Conservation (phyloP, 2,113 vertebrate genomes). For the Arvicanthis niloticus region DNA sequence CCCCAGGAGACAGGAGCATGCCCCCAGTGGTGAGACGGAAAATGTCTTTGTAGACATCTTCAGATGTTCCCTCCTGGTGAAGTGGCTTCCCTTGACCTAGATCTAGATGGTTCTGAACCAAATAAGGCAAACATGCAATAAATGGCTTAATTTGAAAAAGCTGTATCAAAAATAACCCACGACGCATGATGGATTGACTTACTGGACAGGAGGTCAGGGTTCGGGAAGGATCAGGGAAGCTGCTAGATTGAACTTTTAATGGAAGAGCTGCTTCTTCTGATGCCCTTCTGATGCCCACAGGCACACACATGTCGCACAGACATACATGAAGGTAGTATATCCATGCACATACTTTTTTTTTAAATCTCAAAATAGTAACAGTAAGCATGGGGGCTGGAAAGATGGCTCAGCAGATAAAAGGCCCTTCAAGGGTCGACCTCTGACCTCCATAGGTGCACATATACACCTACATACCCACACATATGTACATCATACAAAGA, state of each 20-base stretch:
- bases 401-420: not conserved
- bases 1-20: too few species aligned
- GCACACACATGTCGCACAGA: not conserved
- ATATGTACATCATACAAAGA: not conserved
- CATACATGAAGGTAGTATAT: not conserved
- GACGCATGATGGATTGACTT: not conserved
- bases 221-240: not conserved
- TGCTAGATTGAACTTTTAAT: not conserved
- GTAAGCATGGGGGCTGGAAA: not conserved
- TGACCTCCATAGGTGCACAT: not conserved
- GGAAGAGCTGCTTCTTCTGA: not conserved
- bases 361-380: not conserved
- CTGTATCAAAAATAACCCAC: not conserved
- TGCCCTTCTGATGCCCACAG: not conserved
- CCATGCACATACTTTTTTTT: not conserved
- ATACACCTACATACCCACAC: not conserved
- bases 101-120: not conserved
- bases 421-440: not conserved
- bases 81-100: not conserved
- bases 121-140: not conserved
- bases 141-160: conserved; percentile 34
- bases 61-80: not conserved
- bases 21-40: not conserved
- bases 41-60: not conserved
- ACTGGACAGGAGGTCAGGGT: not conserved